Percentiles rank a stretch among this genome's conserved stretches.
Conservation (phyloP, 2,113 vertebrate species). For the Rhinopomastus cyanomelas region DNA sequence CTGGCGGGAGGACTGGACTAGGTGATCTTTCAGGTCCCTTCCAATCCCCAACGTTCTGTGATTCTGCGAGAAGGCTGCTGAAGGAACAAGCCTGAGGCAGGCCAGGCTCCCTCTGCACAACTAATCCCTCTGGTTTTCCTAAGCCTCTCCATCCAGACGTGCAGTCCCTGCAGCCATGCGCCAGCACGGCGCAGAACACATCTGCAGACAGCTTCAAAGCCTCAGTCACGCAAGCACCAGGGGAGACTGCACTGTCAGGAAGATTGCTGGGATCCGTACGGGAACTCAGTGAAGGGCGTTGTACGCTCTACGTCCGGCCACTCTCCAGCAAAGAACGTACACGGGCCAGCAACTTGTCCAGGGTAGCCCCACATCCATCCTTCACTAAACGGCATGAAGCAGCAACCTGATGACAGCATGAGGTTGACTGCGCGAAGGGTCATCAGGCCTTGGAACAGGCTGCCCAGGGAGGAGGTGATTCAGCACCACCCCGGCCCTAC, state of each 20-base stretch:
- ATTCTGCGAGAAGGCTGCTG: neutral
- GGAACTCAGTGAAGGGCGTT: neutral
- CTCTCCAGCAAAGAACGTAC: neutral
- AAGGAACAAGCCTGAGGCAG: neutral
- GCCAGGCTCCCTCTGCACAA: neutral
- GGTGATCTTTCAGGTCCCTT: too few relatives aligned
- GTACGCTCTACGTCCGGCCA: accelerated
- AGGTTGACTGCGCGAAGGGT: neutral
- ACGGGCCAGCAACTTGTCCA: neutral
- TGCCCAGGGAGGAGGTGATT: too few relatives aligned
- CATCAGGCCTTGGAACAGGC: too few relatives aligned
- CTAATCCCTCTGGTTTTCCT: neutral
- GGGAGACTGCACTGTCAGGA: neutral
- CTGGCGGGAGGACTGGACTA: too few relatives aligned
- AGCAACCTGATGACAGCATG: neutral
- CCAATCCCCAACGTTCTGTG: too few relatives aligned
- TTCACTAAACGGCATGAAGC: neutral
- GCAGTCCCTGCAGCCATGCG: neutral
- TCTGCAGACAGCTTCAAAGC: accelerated
- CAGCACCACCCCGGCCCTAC: too few relatives aligned
- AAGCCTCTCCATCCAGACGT: neutral
- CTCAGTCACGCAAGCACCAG: accelerated
- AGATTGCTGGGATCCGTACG: neutral
- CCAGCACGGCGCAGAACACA: accelerated
- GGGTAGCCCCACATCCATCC: accelerated